phyloP scores from a whole-genome alignment of 2,113 vertebrate species.

The Nerophis ophidion region DNA sequence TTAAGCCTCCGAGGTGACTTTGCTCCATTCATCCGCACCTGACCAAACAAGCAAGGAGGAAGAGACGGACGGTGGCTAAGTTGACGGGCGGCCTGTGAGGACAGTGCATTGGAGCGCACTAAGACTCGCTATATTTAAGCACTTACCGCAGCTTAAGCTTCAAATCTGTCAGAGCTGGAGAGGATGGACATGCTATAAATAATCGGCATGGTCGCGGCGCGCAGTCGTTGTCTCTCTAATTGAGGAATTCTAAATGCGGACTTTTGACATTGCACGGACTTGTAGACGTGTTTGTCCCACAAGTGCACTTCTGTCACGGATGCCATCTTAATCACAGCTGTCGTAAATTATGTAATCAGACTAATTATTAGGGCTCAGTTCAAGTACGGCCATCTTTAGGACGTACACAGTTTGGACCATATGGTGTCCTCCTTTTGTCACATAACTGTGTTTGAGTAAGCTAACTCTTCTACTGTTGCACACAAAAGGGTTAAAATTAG shows the following conservation, averaged over 20 bases:
- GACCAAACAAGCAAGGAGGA: slow-evolving; percentile 10
- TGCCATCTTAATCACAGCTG: no score
- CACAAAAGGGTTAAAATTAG: no score
- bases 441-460: no score
- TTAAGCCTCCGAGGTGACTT: slow-evolving; percentile 10
- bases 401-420: no score
- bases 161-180: slow-evolving; percentile 54
- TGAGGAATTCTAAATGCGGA: slow-evolving; percentile 40
- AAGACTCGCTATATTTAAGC: slow-evolving; percentile 56
- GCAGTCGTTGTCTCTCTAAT: slow-evolving; percentile 38
- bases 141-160: slow-evolving; percentile 49
- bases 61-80: slow-evolving; percentile 2
- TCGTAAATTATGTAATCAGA: no score
- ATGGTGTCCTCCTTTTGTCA: no score
- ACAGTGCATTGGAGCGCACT: slow-evolving; percentile 36
- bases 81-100: slow-evolving; percentile 43
- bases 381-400: no score
- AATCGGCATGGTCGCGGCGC: slow-evolving; percentile 27
- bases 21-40: slow-evolving; percentile 12
- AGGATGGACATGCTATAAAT: slow-evolving; percentile 57
- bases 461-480: no score
- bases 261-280: slow-evolving; percentile 2
- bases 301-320: no score
- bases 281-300: no score
- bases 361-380: no score